Evolutionary conservation across 2,888 invertebrate species (phyloP).

Genomic region (Ganaspis brasiliensis): DNA sequence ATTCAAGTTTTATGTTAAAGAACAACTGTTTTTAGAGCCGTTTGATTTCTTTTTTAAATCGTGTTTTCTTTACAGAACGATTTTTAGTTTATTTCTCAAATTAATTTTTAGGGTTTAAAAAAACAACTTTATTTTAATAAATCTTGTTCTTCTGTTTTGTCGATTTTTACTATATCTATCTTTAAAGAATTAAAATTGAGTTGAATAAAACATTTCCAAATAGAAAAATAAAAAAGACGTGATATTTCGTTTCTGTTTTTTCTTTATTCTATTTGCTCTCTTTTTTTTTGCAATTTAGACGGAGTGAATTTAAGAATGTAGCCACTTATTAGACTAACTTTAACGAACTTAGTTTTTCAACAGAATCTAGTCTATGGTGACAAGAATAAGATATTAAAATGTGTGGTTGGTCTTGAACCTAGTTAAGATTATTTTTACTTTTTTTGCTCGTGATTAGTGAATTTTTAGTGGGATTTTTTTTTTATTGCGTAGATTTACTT

Average conservation of each 20-base stretch:
- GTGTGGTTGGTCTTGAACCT: constrained; percentile 17
- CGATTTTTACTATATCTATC: neutral
- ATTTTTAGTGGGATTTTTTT: constrained; percentile 26
- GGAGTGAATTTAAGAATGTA: constrained; percentile 48
- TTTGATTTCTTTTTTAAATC: no score
- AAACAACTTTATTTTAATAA: no score
- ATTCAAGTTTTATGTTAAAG: no score
- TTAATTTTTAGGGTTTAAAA: no score
- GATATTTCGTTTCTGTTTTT: neutral
- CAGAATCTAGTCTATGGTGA: constrained; percentile 74
- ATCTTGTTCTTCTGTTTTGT: no score
- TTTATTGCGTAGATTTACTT: constrained; percentile 10
- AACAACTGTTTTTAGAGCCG: no score
- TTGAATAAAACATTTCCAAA: no score
- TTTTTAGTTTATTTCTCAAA: no score
- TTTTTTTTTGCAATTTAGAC: neutral
- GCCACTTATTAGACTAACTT: constrained; percentile 65
- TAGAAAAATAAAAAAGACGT: neutral
- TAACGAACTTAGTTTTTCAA: constrained; percentile 65
- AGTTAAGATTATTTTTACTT: constrained; percentile 18
- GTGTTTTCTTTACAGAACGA: no score
- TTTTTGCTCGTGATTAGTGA: constrained; percentile 35
- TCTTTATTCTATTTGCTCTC: no score
- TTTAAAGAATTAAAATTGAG: neutral
- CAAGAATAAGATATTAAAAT: constrained; percentile 51